A percentile compares a stretch with the other conserved stretches of the same genome.
phyloP scores from a whole-genome alignment of 2,888 invertebrate species.

The Catocala sponsa region DNA sequence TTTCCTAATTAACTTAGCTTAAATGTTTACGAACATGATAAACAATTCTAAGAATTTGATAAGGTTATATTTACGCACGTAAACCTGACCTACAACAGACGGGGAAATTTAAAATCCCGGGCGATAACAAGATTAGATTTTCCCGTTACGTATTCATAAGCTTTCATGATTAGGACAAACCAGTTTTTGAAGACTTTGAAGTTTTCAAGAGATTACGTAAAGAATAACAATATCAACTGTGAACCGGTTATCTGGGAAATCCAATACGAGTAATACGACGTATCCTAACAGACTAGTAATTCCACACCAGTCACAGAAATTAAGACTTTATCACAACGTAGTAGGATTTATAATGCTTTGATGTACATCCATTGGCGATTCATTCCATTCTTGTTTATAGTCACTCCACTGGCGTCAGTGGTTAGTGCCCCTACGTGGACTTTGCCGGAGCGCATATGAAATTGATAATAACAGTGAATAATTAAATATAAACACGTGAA shows the following conservation, averaged over 20 bases:
- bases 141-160: too few species aligned
- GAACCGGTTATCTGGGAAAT: conserved; percentile 50
- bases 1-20: too few species aligned
- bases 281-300: conserved; percentile 14
- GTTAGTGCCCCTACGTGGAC: conserved; percentile 37
- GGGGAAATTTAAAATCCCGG: too few species aligned
- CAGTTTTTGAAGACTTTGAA: not conserved
- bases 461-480: conserved; percentile 25
- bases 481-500: conserved; percentile 24
- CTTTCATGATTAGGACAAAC: too few species aligned
- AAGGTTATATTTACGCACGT: too few species aligned
- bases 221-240: conserved; percentile 36
- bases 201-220: conserved; percentile 22
- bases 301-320: conserved; percentile 15
- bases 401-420: conserved; percentile 43
- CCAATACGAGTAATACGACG: conserved; percentile 42
- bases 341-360: conserved; percentile 24
- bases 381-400: conserved; percentile 54
- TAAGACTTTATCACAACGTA: conserved; percentile 11
- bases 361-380: conserved; percentile 1
- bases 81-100: too few species aligned
- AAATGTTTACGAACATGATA: too few species aligned
- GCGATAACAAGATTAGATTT: too few species aligned
- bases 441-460: conserved; percentile 19
- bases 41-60: too few species aligned